Evolutionary conservation across 2,888 invertebrate genomes (phyloP).

Genomic region (Drosophila melanosoma): DNA sequence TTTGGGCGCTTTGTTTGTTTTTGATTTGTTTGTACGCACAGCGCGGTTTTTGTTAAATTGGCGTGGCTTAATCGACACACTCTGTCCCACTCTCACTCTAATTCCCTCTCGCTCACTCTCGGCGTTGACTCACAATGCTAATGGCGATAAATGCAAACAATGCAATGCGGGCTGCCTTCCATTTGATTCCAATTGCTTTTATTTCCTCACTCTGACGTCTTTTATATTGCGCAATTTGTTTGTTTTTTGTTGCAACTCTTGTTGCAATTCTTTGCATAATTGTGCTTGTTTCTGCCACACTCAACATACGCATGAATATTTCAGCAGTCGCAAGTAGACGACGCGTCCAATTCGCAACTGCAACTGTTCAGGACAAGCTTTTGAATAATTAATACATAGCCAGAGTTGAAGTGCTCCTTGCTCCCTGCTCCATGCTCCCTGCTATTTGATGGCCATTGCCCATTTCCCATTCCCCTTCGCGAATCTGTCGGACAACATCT

Average conservation of each 20-base stretch:
- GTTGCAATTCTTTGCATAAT: conserved; percentile 51
- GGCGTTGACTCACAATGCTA: conserved; percentile 31
- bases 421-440: conserved; percentile 11
- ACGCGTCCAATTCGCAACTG: conserved; percentile 22
- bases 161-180: conserved; percentile 16
- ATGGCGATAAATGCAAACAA: conserved; percentile 26
- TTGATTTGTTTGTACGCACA: conserved; percentile 29
- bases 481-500: conserved; percentile 25
- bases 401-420: conserved; percentile 29
- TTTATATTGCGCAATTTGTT: conserved; percentile 9
- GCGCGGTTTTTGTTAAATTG: conserved; percentile 41
- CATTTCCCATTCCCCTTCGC: conserved; percentile 34
- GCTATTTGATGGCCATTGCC: conserved; percentile 27
- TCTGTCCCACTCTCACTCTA: background rate
- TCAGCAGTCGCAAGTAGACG: conserved; percentile 43
- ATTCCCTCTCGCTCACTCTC: background rate
- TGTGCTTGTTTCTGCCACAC: conserved; percentile 21
- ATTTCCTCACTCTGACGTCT: conserved; percentile 14
- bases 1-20: conserved; percentile 5
- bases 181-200: conserved; percentile 40
- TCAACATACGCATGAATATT: conserved; percentile 66
- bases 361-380: conserved; percentile 56
- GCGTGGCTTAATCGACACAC: conserved; percentile 8
- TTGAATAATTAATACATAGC: conserved; percentile 67
- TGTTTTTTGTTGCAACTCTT: conserved; percentile 32